Evolutionary conservation across 2,888 invertebrate species (phyloP), one percentile per base, ranked within the genome.

Genomic region (Empis stercorea): DNA sequence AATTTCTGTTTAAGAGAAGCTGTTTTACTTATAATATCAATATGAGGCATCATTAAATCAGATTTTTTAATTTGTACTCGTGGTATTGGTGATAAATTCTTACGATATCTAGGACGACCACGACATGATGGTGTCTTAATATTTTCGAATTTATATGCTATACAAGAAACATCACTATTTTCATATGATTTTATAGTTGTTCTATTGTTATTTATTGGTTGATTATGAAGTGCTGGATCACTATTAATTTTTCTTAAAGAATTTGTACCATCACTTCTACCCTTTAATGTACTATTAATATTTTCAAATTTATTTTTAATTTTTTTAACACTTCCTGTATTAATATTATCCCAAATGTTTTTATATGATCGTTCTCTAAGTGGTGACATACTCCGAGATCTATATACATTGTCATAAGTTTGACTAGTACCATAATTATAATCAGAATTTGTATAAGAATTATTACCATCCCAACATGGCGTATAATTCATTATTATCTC

Each of bases 1-100:
- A 27, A 27, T 27, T 34, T n/a, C 42, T 73, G 73, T 47, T 76
- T 70, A 30, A 85, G 67, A 1, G 79, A 75, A 0, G 87, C 88
- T 47, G 86, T 77, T 69, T 89, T 88, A 56, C 88, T 88, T 57
- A 89, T 91, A n/a, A 89, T 80, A 58, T 89, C 87, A 54, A 89
- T 88, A 59, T 85, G 87, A 1, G 89, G 88, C 87, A 89, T 88
- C 53, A 80, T 80, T 13, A 87, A 76, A 60, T 87, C 83, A 47
- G 79, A 79, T 1, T 77, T 71, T 32, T 78, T 73, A 30, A 84
- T 68, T 1, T 80, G 78, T 32, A 76, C 69, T 36, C 76, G 72
- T 10, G 78, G 78, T 44, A 84, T 79, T 0, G 85, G 84, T 1
- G 83, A 78, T n/a, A 72, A 68, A 5, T 55, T 49, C 1, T 72